A percentile compares a stretch with the other conserved stretches of the same genome.
phyloP scores from a whole-genome alignment of 2,797 vertebrate genomes.

The Falco novaeseelandiae region DNA sequence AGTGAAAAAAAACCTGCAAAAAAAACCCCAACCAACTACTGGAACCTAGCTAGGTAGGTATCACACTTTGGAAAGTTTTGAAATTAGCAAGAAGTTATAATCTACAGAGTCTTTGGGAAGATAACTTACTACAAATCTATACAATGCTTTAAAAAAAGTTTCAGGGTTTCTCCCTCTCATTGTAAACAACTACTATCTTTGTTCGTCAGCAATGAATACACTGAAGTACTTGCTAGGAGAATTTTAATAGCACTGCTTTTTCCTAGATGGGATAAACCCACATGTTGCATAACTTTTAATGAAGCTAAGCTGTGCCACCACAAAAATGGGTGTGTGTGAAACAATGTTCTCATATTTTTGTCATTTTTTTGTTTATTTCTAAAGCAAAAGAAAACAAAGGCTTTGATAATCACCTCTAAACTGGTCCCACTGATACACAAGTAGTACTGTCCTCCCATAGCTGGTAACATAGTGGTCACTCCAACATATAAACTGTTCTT shows the following conservation, averaged over 20 bases:
- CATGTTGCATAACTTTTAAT: not conserved
- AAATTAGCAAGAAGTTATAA: not conserved
- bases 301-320: not conserved
- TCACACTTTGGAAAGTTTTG: not conserved
- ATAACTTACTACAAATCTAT: not conserved
- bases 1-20: accelerated
- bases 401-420: not conserved
- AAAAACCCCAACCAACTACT: not conserved
- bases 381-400: not conserved
- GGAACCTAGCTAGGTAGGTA: not conserved
- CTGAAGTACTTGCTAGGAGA: not conserved
- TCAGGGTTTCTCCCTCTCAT: not conserved
- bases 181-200: not conserved
- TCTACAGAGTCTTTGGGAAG: not conserved
- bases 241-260: not conserved
- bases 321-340: not conserved
- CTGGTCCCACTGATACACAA: no score
- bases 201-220: not conserved
- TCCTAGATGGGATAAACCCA: not conserved
- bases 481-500: not conserved
- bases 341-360: not conserved
- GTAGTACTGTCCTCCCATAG: accelerated
- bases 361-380: not conserved
- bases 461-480: accelerated
- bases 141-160: not conserved